phyloP scores from a whole-genome alignment of 2,888 invertebrate species.

The Andricus curvator region DNA sequence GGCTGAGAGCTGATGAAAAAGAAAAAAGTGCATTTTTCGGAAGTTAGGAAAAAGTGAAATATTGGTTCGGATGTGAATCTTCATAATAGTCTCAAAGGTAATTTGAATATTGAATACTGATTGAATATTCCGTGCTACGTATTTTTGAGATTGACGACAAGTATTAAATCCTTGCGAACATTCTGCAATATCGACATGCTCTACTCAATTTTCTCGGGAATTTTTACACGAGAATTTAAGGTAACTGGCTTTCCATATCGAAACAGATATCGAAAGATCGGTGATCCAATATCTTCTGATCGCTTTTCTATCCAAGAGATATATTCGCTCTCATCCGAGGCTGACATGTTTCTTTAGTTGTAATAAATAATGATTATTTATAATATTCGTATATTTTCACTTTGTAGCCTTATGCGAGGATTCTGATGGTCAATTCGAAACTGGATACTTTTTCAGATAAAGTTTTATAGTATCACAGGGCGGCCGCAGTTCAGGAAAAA shows the following conservation, averaged over 20 bases:
- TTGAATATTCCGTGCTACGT: constrained; percentile 8
- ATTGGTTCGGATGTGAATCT: neutral
- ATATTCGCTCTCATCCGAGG: neutral
- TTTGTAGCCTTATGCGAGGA: no score
- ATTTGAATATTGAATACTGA: neutral
- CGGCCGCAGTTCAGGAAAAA: no score
- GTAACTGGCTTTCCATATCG: constrained; percentile 42
- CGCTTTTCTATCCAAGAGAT: constrained; percentile 8
- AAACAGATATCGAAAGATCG: constrained; percentile 26
- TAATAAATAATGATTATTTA: neutral
- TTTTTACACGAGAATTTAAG: constrained; percentile 51
- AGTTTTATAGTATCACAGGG: no score
- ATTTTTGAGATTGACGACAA: constrained; percentile 41
- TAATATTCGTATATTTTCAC: no score
- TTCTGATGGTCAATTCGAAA: no score
- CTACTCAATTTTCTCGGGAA: constrained; percentile 53
- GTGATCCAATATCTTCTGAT: constrained; percentile 23
- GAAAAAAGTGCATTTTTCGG: neutral
- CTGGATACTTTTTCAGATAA: no score
- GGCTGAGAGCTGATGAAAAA: neutral
- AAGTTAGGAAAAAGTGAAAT: neutral
- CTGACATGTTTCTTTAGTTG: neutral
- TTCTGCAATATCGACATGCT: constrained; percentile 46
- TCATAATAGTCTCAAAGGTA: neutral
- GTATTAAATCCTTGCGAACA: constrained; percentile 56